Evolutionary conservation across 2,888 invertebrate species (phyloP), one percentile per base, ranked within the genome.

Genomic region (Luperina nickerlii): DNA sequence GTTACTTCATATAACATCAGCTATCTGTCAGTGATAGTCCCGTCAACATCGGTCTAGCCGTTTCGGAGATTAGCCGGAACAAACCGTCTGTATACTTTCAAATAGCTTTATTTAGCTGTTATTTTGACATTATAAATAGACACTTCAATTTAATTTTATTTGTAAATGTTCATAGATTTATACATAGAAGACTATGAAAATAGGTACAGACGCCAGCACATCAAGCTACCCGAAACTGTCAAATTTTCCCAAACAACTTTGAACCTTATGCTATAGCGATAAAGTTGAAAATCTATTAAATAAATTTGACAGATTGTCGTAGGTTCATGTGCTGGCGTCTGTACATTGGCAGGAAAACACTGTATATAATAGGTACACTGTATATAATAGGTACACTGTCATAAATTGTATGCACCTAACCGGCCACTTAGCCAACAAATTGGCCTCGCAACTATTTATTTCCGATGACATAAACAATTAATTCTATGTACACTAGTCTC

Each of bases 391-490:
- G 9, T 66, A 32, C 32, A 51, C 62, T 13, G 62, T 51, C 38
- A 73, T 84, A 51, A 60, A 72, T 70, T 70, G 20, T 54, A 79
- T 75, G 45, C 60, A 65, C 6, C 11, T 74, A 69, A 48, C 45
- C 60, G 45, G 4, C 48, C 54, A 73, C 68, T 68, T 70, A 62
- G 38, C 45, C 51, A 72, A 67, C 67, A 74, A 67, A 78, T 73
- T 84, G 74, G 67, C 87, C 65, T 69, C 54, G 45, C 67, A 66
- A 82, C 32, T 65, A 84, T 84, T 86, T 75, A 84, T 74, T 86
- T 84, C 60, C 62, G n/a, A 86, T 75, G 83, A 72, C 74, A 72
- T 72, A 32, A 63, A 71, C 54, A 54, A 82, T 78, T 72, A n/a
- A 42, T 48, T 68, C 15, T 65, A 78, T 27, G 54, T 74, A 67